These are phyloP conservation scores for Habroteleia sp. DNA, from an alignment of 2,888 invertebrate species.

Conservation along the genomic window DNA sequence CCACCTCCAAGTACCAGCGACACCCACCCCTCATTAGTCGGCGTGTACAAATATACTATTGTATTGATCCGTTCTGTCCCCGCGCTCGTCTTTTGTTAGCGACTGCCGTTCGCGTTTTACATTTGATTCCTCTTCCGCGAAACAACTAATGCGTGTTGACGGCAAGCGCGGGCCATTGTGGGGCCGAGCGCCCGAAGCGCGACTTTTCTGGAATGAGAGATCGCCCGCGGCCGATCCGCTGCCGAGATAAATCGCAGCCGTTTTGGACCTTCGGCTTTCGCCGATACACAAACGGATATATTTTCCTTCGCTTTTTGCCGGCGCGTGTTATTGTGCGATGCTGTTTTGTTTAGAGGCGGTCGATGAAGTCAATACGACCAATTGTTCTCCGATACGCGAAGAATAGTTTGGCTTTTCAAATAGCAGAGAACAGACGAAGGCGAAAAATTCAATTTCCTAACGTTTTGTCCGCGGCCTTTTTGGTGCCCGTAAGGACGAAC, in stretches of 20 bases:
- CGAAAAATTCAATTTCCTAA: slow-evolving; percentile 44
- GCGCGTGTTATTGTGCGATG: slow-evolving; percentile 26
- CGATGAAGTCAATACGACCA: slow-evolving; percentile 41
- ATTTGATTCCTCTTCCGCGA: slow-evolving; percentile 77
- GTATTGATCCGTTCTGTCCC: slow-evolving; percentile 75
- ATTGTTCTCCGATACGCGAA: slow-evolving; percentile 38
- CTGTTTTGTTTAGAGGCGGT: slow-evolving; percentile 47
- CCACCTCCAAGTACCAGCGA: slow-evolving; percentile 68
- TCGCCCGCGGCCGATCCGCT: slow-evolving; percentile 66
- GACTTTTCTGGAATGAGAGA: slow-evolving; percentile 34
- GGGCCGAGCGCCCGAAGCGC: slow-evolving; percentile 1
- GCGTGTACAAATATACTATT: slow-evolving; percentile 77
- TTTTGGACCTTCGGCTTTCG: slow-evolving; percentile 51
- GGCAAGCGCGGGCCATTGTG: slow-evolving; percentile 73
- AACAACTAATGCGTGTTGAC: slow-evolving; percentile 77
- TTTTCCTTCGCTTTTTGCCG: slow-evolving; percentile 26
- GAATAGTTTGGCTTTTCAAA: slow-evolving; percentile 9
- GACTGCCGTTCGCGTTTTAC: slow-evolving; percentile 70
- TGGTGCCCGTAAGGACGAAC: no score
- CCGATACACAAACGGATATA: slow-evolving; percentile 28
- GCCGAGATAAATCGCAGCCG: slow-evolving; percentile 70
- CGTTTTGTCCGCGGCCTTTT: slow-evolving; percentile 19
- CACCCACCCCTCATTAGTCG: slow-evolving; percentile 74
- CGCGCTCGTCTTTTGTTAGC: slow-evolving; percentile 73
- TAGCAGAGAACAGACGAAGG: slow-evolving; percentile 29